Percentiles rank a stretch among this genome's conserved stretches.
phyloP scores from a whole-genome alignment of 2,888 invertebrate species.

The Agrilus biguttatus region DNA sequence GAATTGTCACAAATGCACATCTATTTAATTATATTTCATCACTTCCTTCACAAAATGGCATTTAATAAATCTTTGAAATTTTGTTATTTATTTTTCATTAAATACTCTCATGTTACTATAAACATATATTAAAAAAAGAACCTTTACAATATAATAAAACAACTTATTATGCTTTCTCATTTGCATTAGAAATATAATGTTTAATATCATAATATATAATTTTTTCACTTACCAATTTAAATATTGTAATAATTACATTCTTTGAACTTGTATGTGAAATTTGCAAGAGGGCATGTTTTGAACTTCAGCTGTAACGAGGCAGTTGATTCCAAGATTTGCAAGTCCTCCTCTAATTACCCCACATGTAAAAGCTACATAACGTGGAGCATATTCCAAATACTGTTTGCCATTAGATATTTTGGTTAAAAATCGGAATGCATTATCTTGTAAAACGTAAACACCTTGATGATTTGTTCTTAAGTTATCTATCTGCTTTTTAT shows the following conservation, averaged over 20 bases:
- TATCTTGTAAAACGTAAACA: constrained; percentile 94
- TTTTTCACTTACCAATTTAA: not conserved
- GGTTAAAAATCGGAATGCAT: constrained; percentile 79
- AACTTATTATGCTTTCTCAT: no score
- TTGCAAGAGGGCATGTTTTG: constrained; percentile 84
- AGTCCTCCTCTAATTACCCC: constrained; percentile 89
- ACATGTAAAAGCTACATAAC: constrained; percentile 90
- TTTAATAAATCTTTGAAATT: not conserved
- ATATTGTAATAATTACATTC: constrained; percentile 32
- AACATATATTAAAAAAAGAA: no score
- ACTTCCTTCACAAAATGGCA: not conserved
- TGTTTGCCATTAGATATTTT: constrained; percentile 81
- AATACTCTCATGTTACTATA: no score
- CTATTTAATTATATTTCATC: constrained; percentile 41
- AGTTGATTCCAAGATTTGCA: constrained; percentile 84
- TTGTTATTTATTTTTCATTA: not conserved
- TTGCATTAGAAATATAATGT: no score
- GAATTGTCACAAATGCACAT: constrained; percentile 56
- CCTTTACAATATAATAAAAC: no score
- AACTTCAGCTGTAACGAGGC: constrained; percentile 91
- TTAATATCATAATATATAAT: not conserved
- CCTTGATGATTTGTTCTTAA: constrained; percentile 95
- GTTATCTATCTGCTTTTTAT: constrained; percentile 97
- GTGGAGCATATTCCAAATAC: constrained; percentile 81
- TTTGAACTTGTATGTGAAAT: constrained; percentile 81